A percentile compares a stretch with the other conserved stretches of the same genome.
These are phyloP conservation scores for Pilophorus perplexus DNA, from an alignment of 2,888 invertebrate species.

Conservation along the genomic window DNA sequence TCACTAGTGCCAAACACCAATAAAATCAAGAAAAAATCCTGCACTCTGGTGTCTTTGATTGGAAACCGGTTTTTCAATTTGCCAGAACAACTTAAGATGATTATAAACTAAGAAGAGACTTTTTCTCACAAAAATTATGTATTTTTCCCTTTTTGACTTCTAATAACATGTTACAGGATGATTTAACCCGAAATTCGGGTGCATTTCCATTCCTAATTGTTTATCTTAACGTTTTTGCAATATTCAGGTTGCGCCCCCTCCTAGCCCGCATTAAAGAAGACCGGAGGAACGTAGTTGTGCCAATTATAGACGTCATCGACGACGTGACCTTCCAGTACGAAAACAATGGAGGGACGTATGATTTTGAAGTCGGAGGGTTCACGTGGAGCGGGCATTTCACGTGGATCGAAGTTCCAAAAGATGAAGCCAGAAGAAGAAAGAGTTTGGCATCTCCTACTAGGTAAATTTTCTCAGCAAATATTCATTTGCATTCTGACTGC, in stretches of 20 bases:
- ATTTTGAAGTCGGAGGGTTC: slow-evolving; percentile 70
- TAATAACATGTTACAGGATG: too few species aligned
- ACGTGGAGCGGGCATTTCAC: slow-evolving; percentile 90
- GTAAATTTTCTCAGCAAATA: slow-evolving; percentile 50
- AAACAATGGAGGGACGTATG: slow-evolving; percentile 53
- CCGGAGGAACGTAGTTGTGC: slow-evolving; percentile 77
- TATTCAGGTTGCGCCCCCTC: slow-evolving; percentile 81
- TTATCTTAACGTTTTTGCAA: too few species aligned
- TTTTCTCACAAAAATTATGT: too few species aligned
- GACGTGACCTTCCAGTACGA: slow-evolving; percentile 74
- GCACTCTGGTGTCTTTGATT: too few species aligned
- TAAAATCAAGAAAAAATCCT: too few species aligned
- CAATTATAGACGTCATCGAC: slow-evolving; percentile 93
- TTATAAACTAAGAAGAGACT: too few species aligned
- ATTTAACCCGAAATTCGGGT: too few species aligned
- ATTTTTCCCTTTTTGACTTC: too few species aligned
- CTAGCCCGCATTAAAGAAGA: slow-evolving; percentile 80
- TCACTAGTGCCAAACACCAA: too few species aligned
- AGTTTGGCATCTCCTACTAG: slow-evolving; percentile 65
- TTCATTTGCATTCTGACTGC: not conserved
- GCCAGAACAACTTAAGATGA: too few species aligned
- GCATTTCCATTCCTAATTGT: too few species aligned
- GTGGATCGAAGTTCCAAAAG: slow-evolving; percentile 76
- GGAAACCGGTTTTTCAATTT: too few species aligned
- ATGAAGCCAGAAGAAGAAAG: slow-evolving; percentile 61